Base-by-base conservation (phyloP, 2,888 invertebrate species). In the Xylota sylvarum region DNA sequence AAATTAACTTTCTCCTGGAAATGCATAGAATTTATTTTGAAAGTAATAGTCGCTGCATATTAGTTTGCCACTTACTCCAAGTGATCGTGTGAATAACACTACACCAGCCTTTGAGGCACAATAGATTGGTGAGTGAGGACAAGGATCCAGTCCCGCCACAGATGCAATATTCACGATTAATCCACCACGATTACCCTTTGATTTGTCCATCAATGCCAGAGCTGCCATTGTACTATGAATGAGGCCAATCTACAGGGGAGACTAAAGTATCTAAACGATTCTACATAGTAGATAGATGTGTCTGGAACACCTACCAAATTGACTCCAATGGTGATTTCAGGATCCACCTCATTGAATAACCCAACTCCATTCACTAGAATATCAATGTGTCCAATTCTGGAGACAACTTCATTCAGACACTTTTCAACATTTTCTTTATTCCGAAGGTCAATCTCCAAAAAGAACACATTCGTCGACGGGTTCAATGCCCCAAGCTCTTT, bases 151-250 rank as follows among this genome's bases (percentile, higher is more conserved):
- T 0, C 91, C 92, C 0, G 89, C 90, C 10, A 91, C 89, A 0
- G 93, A 93, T 0, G 93, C 90, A 17, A 93, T 90, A 82, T 93
- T 93, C 5, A 92, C 89, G 56, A 93, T 91, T 14, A 91, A 73
- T 1, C 93, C 93, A 14, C 93, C 93, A 0, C 88, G 88, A 1
- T 93, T 93, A 0, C 92, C 91, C 50, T 91, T 90, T 1, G 91
- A 89, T 82, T 90, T 91, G 52, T 92, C 90, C 93, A 93, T 93
- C 43, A 92, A 90, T 5, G 90, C 89, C 37, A 93, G 43, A 0
- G 91, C 93, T 40, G 89, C 90, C 79, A 92, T 79, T 0, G 92
- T 93, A 43, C 93, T 91, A 0, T 93, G 89, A 2, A 93, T 91
- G 4, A 93, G 69, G 4, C 93, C 94, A 89, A 92, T 89, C 93